Evolutionary conservation across 2,888 invertebrate genomes (phyloP).

Genomic region (Ophion slaviceki): DNA sequence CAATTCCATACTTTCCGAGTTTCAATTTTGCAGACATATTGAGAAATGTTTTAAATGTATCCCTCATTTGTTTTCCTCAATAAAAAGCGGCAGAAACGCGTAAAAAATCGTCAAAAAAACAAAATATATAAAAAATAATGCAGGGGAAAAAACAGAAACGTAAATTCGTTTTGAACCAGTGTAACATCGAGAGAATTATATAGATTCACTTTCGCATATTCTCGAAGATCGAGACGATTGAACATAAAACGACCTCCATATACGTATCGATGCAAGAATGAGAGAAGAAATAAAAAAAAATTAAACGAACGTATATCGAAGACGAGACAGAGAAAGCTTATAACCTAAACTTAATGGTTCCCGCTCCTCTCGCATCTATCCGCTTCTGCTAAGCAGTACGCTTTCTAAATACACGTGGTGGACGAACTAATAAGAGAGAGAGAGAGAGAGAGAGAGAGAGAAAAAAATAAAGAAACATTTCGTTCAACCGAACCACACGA

Average conservation of each 20-base stretch:
- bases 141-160: no score
- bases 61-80: no score
- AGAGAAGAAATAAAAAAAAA: neutral
- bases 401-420: slow-evolving; percentile 37
- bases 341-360: slow-evolving; percentile 41
- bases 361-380: slow-evolving; percentile 30
- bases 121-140: no score
- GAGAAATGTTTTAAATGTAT: no score
- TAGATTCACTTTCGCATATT: neutral
- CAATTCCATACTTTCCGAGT: no score
- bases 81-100: no score
- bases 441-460: slow-evolving; percentile 5
- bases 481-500: no score
- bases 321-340: slow-evolving; percentile 29
- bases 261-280: slow-evolving; percentile 14
- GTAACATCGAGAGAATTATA: neutral
- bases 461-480: neutral
- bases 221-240: neutral
- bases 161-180: no score
- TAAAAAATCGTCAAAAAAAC: no score
- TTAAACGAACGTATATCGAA: slow-evolving; percentile 8
- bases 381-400: slow-evolving; percentile 6
- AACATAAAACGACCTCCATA: neutral
- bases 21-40: no score
- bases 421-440: slow-evolving; percentile 3